phyloP scores from a whole-genome alignment of 2,113 vertebrate genomes.

The Terrapene triunguis region DNA sequence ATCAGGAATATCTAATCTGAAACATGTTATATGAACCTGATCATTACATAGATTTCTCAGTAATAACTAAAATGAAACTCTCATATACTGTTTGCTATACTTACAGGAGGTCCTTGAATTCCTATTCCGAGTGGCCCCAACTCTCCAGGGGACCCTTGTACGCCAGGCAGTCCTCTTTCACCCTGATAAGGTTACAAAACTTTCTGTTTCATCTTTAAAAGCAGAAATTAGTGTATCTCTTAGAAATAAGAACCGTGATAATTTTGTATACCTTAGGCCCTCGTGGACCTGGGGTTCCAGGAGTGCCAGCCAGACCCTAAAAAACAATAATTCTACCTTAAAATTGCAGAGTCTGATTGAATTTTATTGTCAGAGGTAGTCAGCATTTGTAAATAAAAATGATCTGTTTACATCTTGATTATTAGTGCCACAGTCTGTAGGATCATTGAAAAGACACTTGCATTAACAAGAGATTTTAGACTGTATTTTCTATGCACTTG shows the following conservation, averaged over 20 bases:
- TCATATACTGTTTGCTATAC: constrained; percentile 70
- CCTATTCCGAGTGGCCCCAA: constrained; percentile 88
- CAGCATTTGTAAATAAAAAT: neutral
- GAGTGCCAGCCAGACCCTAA: constrained; percentile 83
- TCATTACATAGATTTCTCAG: neutral
- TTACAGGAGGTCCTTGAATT: constrained; percentile 87
- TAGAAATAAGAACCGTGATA: neutral
- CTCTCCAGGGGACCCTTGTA: constrained; percentile 91
- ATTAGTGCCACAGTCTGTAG: neutral
- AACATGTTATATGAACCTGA: neutral
- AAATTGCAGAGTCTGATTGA: neutral
- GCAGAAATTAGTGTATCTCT: neutral
- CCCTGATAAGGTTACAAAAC: constrained; percentile 82
- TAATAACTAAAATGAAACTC: fast-evolving
- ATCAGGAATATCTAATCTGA: neutral
- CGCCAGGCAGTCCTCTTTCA: constrained; percentile 93
- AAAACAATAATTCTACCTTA: constrained; percentile 23
- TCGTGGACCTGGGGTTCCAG: constrained; percentile 87
- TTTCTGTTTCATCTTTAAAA: constrained; percentile 35
- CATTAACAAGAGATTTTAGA: neutral
- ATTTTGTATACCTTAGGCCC: constrained; percentile 91
- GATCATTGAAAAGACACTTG: neutral
- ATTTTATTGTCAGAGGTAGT: neutral
- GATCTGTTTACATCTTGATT: neutral
- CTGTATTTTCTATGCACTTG: neutral